Conservation (phyloP, 1,140 invertebrate species). For the Scaptomyza hsui region DNA sequence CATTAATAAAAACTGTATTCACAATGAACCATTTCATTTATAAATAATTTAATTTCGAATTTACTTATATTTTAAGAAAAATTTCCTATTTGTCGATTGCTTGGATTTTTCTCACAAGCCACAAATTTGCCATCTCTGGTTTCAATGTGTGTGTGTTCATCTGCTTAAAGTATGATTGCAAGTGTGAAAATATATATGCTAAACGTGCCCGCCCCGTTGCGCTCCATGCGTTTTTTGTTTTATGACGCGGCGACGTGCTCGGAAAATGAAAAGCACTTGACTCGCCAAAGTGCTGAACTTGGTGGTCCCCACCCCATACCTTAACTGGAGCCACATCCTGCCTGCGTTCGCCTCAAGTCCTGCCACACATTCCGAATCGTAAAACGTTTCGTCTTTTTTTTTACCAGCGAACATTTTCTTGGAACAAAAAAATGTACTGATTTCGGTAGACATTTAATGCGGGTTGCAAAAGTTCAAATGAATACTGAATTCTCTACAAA, state of each 20-base stretch:
- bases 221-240: slow-evolving; percentile 67
- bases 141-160: slow-evolving; percentile 34
- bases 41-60: background rate
- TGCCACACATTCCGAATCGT: slow-evolving; percentile 72
- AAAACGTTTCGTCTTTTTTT: slow-evolving; percentile 63
- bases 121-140: slow-evolving; percentile 45
- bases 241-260: slow-evolving; percentile 78
- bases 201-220: slow-evolving; percentile 61
- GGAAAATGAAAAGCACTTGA: slow-evolving; percentile 80
- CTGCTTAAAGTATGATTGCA: slow-evolving; percentile 80
- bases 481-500: slow-evolving; percentile 6
- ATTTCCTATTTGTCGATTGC: slow-evolving; percentile 4
- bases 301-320: slow-evolving; percentile 46
- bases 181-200: slow-evolving; percentile 81
- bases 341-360: slow-evolving; percentile 15
- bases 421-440: slow-evolving; percentile 44
- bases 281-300: slow-evolving; percentile 77
- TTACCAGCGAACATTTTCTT: slow-evolving; percentile 30
- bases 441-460: slow-evolving; percentile 13
- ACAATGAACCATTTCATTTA: background rate
- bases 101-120: background rate
- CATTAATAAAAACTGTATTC: no score
- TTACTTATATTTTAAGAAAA: background rate
- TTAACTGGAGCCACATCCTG: background rate
- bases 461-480: background rate